Conservation (phyloP, 2,888 invertebrate genomes). For the Drosophila siamana region DNA sequence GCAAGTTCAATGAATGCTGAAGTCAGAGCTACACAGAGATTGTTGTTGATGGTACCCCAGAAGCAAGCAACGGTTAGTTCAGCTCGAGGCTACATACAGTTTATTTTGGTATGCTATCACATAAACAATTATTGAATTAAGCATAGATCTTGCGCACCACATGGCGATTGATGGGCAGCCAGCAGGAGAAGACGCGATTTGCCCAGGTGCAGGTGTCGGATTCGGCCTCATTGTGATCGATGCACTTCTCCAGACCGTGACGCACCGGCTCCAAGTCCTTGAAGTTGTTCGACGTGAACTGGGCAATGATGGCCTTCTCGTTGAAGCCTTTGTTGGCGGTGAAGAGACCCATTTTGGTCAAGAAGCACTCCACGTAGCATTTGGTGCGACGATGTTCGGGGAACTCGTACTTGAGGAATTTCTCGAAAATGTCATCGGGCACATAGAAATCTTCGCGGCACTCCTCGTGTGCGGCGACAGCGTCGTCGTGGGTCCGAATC, state of each 20-base stretch:
- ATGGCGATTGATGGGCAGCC: slow-evolving; percentile 81
- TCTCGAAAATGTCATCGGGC: slow-evolving; percentile 81
- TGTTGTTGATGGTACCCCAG: not conserved
- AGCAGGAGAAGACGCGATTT: slow-evolving; percentile 83
- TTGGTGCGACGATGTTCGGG: slow-evolving; percentile 81
- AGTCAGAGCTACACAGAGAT: not conserved
- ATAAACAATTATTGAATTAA: slow-evolving; percentile 9
- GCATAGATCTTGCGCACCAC: slow-evolving; percentile 75
- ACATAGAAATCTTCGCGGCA: slow-evolving; percentile 76
- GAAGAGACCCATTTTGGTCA: slow-evolving; percentile 84
- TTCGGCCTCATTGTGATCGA: slow-evolving; percentile 83
- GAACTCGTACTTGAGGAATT: slow-evolving; percentile 81
- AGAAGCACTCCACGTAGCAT: slow-evolving; percentile 83
- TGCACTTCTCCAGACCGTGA: slow-evolving; percentile 83
- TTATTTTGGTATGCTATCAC: slow-evolving; percentile 50
- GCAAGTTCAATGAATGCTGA: slow-evolving; percentile 66
- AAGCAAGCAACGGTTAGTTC: slow-evolving; percentile 7
- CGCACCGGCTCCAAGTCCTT: slow-evolving; percentile 68
- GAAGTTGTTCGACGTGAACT: slow-evolving; percentile 73
- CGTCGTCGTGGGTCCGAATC: slow-evolving; percentile 79
- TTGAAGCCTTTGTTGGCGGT: slow-evolving; percentile 76
- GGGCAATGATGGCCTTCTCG: slow-evolving; percentile 75
- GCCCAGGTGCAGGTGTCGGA: slow-evolving; percentile 82
- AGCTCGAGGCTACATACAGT: slow-evolving; percentile 3
- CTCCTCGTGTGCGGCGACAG: slow-evolving; percentile 77